phyloP scores from a whole-genome alignment of 2,113 vertebrate genomes.

The Cyprinodon tularosa region DNA sequence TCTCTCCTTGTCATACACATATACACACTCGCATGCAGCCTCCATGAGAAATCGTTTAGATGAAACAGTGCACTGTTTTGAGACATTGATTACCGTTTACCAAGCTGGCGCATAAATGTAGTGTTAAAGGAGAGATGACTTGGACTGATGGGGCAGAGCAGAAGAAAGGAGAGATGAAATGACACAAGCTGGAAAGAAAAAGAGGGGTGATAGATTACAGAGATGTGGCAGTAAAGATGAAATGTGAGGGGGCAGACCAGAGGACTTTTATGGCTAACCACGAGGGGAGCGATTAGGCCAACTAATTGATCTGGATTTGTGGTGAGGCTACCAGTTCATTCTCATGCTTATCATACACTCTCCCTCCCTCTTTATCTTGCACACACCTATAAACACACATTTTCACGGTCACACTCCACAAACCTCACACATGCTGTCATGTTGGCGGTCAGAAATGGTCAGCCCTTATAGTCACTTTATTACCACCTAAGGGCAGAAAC shows the following conservation, averaged over 20 bases:
- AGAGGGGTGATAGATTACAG: constrained; percentile 55
- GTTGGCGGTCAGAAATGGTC: constrained; percentile 59
- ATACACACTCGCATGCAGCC: background rate
- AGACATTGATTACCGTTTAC: constrained; percentile 83
- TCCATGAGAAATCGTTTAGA: constrained; percentile 68
- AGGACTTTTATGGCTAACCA: constrained; percentile 45
- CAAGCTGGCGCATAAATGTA: constrained; percentile 72
- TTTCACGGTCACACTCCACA: constrained; percentile 33
- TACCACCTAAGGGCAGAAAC: constrained; percentile 54
- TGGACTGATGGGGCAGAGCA: constrained; percentile 32
- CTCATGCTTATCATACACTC: constrained; percentile 10
- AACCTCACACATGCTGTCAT: constrained; percentile 59
- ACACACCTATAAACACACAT: constrained; percentile 15
- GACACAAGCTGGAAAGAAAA: constrained; percentile 12
- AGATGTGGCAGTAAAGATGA: constrained; percentile 63
- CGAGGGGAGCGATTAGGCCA: constrained; percentile 48
- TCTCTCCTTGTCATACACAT: constrained; percentile 10
- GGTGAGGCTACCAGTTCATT: constrained; percentile 32
- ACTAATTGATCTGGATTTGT: constrained; percentile 66
- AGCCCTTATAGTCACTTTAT: constrained; percentile 69
- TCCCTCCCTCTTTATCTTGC: background rate
- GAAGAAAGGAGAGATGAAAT: constrained; percentile 7
- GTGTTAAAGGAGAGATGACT: constrained; percentile 54
- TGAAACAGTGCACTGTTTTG: constrained; percentile 67
- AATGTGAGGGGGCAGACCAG: constrained; percentile 44